These are phyloP conservation scores for Austrofundulus limnaeus DNA, from an alignment of 2,113 vertebrate species.

Conservation along the genomic window DNA sequence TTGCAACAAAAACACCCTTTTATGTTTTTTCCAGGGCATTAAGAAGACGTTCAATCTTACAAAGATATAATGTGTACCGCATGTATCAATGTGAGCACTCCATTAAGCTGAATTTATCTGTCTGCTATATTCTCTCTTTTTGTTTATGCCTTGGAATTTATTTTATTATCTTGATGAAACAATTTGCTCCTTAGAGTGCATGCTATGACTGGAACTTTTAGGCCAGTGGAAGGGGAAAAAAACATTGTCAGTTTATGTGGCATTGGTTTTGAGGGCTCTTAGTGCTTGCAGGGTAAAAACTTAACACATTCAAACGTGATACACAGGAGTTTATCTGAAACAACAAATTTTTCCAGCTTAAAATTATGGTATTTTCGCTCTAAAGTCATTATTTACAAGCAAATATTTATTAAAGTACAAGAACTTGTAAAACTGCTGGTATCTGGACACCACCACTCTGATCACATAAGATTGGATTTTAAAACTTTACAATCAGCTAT, in stretches of 20 bases:
- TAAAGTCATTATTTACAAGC: too few relatives aligned
- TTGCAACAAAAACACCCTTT: slow-evolving; percentile 21
- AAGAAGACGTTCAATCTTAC: slow-evolving; percentile 43
- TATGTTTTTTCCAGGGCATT: slow-evolving; percentile 15
- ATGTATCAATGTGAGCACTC: slow-evolving; percentile 30
- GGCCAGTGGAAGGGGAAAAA: slow-evolving; percentile 20
- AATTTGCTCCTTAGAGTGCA: slow-evolving; percentile 25
- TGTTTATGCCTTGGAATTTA: slow-evolving; percentile 19
- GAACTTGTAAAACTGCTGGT: too few relatives aligned
- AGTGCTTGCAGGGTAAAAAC: slow-evolving; percentile 45
- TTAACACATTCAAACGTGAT: slow-evolving; percentile 34
- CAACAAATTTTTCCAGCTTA: too few relatives aligned
- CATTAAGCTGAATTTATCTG: slow-evolving; percentile 42
- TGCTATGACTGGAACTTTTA: slow-evolving; percentile 39
- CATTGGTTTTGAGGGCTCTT: slow-evolving; percentile 39
- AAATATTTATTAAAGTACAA: too few relatives aligned
- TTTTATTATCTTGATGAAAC: slow-evolving; percentile 31
- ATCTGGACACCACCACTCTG: too few relatives aligned
- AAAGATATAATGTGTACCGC: slow-evolving; percentile 16
- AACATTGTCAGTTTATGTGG: slow-evolving; percentile 31
- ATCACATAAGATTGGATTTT: too few relatives aligned
- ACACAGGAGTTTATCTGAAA: too few relatives aligned
- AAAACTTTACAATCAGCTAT: too few relatives aligned
- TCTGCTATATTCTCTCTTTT: slow-evolving; percentile 34
- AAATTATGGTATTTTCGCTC: too few relatives aligned